Conservation (phyloP, 1,140 invertebrate species). For the Bombus sibiricus region DNA sequence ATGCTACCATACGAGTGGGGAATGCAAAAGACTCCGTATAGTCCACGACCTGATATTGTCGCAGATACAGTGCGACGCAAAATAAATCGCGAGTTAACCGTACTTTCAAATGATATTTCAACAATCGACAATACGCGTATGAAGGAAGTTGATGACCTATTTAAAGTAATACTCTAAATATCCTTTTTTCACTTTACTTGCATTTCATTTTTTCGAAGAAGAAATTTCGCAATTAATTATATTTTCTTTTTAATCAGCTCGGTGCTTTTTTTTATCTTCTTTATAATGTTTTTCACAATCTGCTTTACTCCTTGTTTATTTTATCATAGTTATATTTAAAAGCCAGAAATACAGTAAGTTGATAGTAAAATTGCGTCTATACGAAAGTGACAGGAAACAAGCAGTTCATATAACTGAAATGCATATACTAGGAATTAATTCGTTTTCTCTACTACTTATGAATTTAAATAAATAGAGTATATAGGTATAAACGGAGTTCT, state of each 20-base stretch:
- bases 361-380: too few species aligned
- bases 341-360: too few species aligned
- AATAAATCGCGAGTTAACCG: conserved; percentile 8
- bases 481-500: too few species aligned
- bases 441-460: too few species aligned
- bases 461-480: too few species aligned
- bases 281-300: background rate
- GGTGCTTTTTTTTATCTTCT: too few species aligned
- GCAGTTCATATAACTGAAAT: too few species aligned
- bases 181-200: background rate
- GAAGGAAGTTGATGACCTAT: conserved; percentile 56
- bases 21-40: background rate
- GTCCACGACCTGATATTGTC: background rate
- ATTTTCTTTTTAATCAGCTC: background rate
- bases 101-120: conserved; percentile 38
- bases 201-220: background rate
- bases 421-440: too few species aligned
- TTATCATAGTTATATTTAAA: too few species aligned
- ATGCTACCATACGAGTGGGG: conserved; percentile 37
- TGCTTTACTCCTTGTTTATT: background rate
- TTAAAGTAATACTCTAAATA: conserved; percentile 35
- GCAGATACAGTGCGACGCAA: background rate
- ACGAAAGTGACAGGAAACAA: too few species aligned
- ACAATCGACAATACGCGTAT: conserved; percentile 41
- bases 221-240: background rate